Base-by-base conservation (phyloP, 2,888 invertebrate genomes). In the Drosophila limbata region DNA sequence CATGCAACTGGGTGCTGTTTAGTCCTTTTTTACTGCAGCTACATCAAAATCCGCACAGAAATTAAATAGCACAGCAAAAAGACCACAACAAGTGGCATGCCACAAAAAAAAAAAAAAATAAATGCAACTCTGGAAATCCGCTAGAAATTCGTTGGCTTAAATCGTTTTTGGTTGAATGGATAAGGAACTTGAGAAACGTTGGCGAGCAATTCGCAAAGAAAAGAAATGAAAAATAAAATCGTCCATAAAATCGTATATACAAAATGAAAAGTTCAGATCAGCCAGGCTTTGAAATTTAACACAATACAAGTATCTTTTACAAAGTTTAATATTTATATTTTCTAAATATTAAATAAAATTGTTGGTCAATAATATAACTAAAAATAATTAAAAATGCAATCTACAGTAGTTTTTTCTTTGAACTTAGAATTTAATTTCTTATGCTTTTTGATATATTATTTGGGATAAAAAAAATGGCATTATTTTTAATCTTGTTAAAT, bases 11-110 rank as follows among this genome's bases (percentile, higher is more conserved):
- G 68, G 73, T 33, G 57, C 62, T 72, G 73, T 33, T 81, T 74
- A 67, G 74, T 76, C 81, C 78, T 80, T 79, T 75, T 73, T 78
- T 65, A 65, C 81, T 69, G 80, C 78, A 80, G 75, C 75, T 65
- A 73, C 74, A 77, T 79, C 79, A 79, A 81, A 76, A 82, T 81
- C 67, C 72, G 72, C 64, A 78, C 78, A 61, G 72, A 80, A 77
- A 75, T 73, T 71, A 79, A 81, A 77, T 75, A 65, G 73, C 65
- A 70, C 74, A 70, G 66, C 78, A 77, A 77, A 74, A 71, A 69
- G 67, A 69, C 77, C 47, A 69, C 79, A 79, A 79, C 79, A 79
- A 79, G 77, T 77, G 78, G 74, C 76, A 77, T 48, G 72, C 60
- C 56, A 68, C 59, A 62, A 48, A 59, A 61, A n/a, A 62, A 31